Base-by-base conservation (phyloP, 37 sponge, comb jelly and placozoan species). In the Ianthella basta region DNA sequence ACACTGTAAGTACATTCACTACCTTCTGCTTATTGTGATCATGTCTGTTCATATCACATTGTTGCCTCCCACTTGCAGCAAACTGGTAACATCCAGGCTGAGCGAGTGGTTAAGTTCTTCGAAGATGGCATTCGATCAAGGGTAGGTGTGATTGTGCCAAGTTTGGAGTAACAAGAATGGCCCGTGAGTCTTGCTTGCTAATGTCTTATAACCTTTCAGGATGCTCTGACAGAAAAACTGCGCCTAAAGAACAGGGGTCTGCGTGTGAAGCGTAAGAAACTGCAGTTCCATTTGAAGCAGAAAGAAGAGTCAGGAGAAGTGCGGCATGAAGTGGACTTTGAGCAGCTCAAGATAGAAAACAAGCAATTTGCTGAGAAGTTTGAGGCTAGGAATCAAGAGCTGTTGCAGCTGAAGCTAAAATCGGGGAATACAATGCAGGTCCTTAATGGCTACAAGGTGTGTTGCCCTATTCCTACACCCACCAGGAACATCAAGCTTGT, bases 281-380 rank as follows among this genome's bases (percentile, higher is more conserved):
- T 98, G 32, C 85, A 84, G 54, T 29, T 61, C 23, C 95, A 96
- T 36, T 75, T 98, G 61, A 97, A 97, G 41, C 80, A 92, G 91
- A 96, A 94, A 81, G 97, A 96, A 72, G 97, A 98, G 84, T 82
- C 89, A 32, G 97, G 95, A 59, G 97, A 96, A 50, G 99, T 96
- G 25, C 67, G 88, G 56, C 87, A 90, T 55, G 97, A 92, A 82
- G 97, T 96, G 63, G 99, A 98, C 83, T 98, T 95, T 87, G 88
- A 96, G 57, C 99, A 98, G 68, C 89, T 98, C 15, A 88, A 94
- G 79, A 98, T 98, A 56, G 99, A 98, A 83, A 96, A 98, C 74
- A 92, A 94, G 77, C 97, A 96, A 57, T 87, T 88, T 44, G 87
- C 57, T 64, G 93, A 94, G 87, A 84, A 88, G 59, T 94, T 91